A percentile compares a stretch with the other conserved stretches of the same genome.
Conservation (phyloP, 2,113 vertebrate species). For the Tachysurus fulvidraco region DNA sequence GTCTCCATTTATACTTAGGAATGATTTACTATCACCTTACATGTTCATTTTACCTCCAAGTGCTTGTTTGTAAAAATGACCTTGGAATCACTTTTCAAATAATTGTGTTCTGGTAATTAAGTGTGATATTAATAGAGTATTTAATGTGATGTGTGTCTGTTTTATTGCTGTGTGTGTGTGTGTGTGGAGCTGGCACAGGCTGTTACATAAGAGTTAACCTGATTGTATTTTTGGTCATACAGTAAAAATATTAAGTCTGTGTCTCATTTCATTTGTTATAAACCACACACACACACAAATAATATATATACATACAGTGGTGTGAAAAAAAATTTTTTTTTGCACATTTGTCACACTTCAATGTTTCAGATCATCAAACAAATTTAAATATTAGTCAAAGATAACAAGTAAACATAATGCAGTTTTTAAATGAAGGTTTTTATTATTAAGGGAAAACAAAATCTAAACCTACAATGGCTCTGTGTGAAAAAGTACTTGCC, state of each 20-base stretch:
- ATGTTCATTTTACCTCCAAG: not conserved
- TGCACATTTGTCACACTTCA: no score
- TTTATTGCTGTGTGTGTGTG: not conserved
- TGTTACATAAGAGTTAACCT: constrained; percentile 22
- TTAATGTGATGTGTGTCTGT: not conserved
- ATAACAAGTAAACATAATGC: no score
- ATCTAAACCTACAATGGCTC: no score
- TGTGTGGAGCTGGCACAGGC: not conserved
- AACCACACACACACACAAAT: not conserved
- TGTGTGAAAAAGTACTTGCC: no score
- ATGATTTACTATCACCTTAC: not conserved
- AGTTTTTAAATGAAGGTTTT: no score
- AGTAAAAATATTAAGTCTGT: constrained; percentile 5
- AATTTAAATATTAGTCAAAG: no score
- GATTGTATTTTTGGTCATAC: constrained; percentile 23
- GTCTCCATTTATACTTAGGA: not conserved
- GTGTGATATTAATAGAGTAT: not conserved
- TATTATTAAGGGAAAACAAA: no score
- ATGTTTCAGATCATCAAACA: no score
- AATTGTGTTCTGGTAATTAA: not conserved
- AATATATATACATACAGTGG: no score
- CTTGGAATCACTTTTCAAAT: not conserved
- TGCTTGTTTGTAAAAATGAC: not conserved
- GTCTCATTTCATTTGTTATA: not conserved
- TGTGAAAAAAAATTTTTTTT: no score